Base-by-base conservation (phyloP, 1,140 invertebrate genomes). In the Solenopsis fugax region DNA sequence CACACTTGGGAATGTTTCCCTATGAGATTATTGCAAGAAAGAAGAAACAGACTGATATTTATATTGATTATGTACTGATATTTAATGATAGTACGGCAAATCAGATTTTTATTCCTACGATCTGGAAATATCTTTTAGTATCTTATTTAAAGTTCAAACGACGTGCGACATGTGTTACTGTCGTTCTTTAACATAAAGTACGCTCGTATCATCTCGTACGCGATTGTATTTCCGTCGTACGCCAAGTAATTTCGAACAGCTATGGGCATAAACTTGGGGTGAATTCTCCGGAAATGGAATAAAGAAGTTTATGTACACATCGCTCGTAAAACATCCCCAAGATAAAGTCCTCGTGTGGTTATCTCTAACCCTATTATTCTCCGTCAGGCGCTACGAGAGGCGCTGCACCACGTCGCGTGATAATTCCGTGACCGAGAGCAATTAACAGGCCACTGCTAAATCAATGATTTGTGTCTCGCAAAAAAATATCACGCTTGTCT, bases 221-320 rank as follows among this genome's bases (percentile, higher is more conserved):
- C 29, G 41, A 60, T 62, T 75, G 41, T 71, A 60, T 48, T 75
- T 75, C 24, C 13, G 29, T 62, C 54, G 41, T 60, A 82, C n/a
- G 45, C 29, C 16, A 84, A 58, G 24, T 75, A 84, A 82, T 72
- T 82, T 5, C 41, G 24, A 60, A 71, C 6, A n/a, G 29, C 54
- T 12, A 58, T 41, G 41, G 54, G 41, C 56, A 75, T 84, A 84
- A 84, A 75, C 37, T 48, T 50, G 24, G 18, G 41, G 13, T 18
- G 54, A 34, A 84, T 62, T 60, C n/a, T 21, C 24, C 41, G 54
- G 56, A 75, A 84, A 84, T 75, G 41, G 24, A 73, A 75, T 75
- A 75, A 84, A 84, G 56, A 84, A 73, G n/a, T 84, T 84, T 75
- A 75, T 75, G 54, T 84, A 84, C 45, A 73, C 13, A 60, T 50